Base-by-base conservation (phyloP, 2,797 vertebrate species). In the Anisognathus igniventris region DNA sequence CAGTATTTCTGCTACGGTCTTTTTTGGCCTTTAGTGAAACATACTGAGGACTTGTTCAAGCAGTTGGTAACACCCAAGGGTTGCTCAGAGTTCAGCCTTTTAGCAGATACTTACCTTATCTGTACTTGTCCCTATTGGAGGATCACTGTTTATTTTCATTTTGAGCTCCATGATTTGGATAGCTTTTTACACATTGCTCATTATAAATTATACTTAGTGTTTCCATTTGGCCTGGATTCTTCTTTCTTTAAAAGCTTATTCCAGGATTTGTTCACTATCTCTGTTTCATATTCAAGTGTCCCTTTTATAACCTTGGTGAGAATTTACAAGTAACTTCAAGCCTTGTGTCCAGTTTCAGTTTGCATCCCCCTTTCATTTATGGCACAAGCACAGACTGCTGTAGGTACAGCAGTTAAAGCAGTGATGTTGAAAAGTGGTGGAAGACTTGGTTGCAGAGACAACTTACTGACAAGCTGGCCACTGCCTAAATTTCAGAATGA, bases 51-150 rank as follows among this genome's bases (percentile, higher is more conserved):
- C 77, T 72, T 42, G 27, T 66, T 78, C 73, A 48, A 65, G 39
- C 27, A 66, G 31, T 78, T 72, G 66, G 88, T 90, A 90, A 78
- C 66, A 78, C 73, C 40, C 73, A 61, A 67, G 73, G 94, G 95
- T 97, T 94, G 94, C 81, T 77, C 51, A 83, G 89, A 97, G 97
- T 97, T 97, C 96, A 97, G 57, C 79, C 85, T 97, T 86, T 96
- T 96, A 96, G 94, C 93, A 95, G 95, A 92, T 95, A 96, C 95
- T 96, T 95, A 96, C 88, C 95, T 97, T 97, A 97, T 97, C 95
- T 96, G 80, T 93, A 62, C 91, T 91, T 96, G 90, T 96, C 94
- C 86, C 66, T 77, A 12, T 70, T 92, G 91, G 94, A 95, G 96
- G 91, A 95, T 91, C 76, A 65, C 94, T 96, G 93, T 96, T 97